Conservation (phyloP, 2,113 vertebrate species). For the Saimiri boliviensis region DNA sequence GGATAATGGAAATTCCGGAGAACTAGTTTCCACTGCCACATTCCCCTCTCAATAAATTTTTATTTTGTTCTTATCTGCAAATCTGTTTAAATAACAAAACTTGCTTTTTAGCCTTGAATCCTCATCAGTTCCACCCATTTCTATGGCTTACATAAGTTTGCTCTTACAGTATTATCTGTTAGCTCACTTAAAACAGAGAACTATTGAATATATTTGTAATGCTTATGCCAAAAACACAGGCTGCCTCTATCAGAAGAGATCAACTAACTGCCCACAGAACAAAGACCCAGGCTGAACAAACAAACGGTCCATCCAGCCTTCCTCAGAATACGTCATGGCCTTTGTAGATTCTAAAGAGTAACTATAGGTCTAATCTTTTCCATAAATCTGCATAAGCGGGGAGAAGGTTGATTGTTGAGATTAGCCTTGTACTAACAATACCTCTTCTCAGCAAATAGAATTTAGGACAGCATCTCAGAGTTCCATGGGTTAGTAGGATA, state of each 20-base stretch:
- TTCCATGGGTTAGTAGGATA: not conserved
- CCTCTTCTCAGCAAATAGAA: conserved; percentile 49
- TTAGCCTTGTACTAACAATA: conserved; percentile 64
- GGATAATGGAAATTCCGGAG: conserved; percentile 12
- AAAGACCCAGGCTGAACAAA: conserved; percentile 37
- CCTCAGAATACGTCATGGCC: not conserved
- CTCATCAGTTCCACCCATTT: not conserved
- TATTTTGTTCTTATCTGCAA: conserved; percentile 47
- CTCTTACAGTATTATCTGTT: not conserved
- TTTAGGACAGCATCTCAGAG: conserved; percentile 52
- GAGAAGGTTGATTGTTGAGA: conserved; percentile 10
- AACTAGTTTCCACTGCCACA: not conserved
- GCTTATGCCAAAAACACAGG: not conserved
- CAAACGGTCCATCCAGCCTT: not conserved
- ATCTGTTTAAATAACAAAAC: conserved; percentile 38
- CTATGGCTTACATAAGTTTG: not conserved
- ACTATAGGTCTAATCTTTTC: conserved; percentile 32
- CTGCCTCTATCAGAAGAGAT: not conserved
- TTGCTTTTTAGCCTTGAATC: not conserved
- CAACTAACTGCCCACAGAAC: conserved; percentile 14
- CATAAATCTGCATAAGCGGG: conserved; percentile 29
- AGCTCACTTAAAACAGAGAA: conserved; percentile 55
- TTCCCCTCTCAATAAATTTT: not conserved
- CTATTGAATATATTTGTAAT: not conserved
- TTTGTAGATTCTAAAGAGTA: conserved; percentile 3